These are phyloP conservation scores for Xiphias gladius DNA, from an alignment of 2,113 vertebrate genomes.

Conservation along the genomic window DNA sequence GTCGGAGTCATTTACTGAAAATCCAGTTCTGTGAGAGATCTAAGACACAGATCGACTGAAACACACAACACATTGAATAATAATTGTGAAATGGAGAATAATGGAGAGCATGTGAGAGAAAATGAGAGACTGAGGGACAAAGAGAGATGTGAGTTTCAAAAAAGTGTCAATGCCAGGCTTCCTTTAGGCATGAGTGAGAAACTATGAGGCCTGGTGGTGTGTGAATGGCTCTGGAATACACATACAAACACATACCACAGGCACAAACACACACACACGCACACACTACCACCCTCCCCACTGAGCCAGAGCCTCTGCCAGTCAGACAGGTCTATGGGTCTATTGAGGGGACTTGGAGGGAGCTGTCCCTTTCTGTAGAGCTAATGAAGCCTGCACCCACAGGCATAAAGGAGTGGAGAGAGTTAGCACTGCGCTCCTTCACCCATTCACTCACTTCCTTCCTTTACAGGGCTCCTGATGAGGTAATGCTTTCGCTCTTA, in stretches of 20 bases:
- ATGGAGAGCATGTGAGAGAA: constrained; percentile 50
- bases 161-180: constrained; percentile 77
- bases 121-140: constrained; percentile 60
- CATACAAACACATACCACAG: constrained; percentile 18
- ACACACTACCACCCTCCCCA: constrained; percentile 47
- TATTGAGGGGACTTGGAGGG: constrained; percentile 79
- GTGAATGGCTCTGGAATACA: constrained; percentile 64
- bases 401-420: constrained; percentile 79
- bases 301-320: constrained; percentile 68
- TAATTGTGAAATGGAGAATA: constrained; percentile 56
- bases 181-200: constrained; percentile 80
- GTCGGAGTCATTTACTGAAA: constrained; percentile 5
- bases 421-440: constrained; percentile 73
- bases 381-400: constrained; percentile 85
- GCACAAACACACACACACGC: constrained; percentile 19
- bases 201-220: constrained; percentile 65
- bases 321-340: constrained; percentile 81
- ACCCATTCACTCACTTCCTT: constrained; percentile 80
- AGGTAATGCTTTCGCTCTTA: constrained; percentile 79
- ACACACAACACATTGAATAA: constrained; percentile 49
- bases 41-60: constrained; percentile 19
- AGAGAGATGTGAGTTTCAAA: constrained; percentile 66
- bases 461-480: constrained; percentile 73
- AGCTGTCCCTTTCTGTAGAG: constrained; percentile 81
- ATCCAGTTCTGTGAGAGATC: constrained; percentile 36